Percentiles rank a stretch among this genome's conserved stretches.
phyloP scores from a whole-genome alignment of 2,888 invertebrate species.

The Erebia ligea region DNA sequence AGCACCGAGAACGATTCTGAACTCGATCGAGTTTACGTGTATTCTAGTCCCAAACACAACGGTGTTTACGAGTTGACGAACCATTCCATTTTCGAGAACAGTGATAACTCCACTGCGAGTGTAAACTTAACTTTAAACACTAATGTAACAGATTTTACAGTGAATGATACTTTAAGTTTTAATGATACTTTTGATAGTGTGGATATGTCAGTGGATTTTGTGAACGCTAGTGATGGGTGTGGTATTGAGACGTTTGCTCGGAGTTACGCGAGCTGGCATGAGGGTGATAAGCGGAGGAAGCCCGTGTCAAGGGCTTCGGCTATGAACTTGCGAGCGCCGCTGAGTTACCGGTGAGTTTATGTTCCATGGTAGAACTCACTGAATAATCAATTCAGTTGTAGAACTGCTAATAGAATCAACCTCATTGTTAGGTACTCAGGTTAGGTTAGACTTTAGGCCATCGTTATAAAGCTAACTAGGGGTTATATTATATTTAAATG shows the following conservation, averaged over 20 bases:
- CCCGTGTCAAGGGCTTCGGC: conserved; percentile 58
- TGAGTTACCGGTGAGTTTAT: conserved; percentile 79
- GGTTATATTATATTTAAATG: too few species aligned
- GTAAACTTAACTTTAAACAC: conserved; percentile 31
- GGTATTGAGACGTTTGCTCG: conserved; percentile 61
- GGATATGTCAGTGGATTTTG: conserved; percentile 59
- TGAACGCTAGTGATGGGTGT: conserved; percentile 65
- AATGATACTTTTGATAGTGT: conserved; percentile 56
- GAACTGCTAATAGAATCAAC: too few species aligned
- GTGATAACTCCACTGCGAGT: conserved; percentile 43
- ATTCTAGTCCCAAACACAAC: conserved; percentile 77
- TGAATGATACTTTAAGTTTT: conserved; percentile 53
- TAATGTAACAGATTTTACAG: conserved; percentile 16
- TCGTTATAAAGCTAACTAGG: too few species aligned
- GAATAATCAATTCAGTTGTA: too few species aligned
- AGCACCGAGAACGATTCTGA: conserved; percentile 73
- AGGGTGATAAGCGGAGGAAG: conserved; percentile 64
- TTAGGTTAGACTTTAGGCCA: too few species aligned
- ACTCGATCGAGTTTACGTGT: conserved; percentile 68
- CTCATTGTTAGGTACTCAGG: too few species aligned
- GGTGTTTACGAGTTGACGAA: conserved; percentile 67
- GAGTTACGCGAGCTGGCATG: conserved; percentile 76
- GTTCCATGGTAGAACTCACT: background rate
- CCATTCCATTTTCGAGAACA: conserved; percentile 59
- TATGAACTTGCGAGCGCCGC: conserved; percentile 73